These are phyloP conservation scores for Picathartes gymnocephalus DNA, from an alignment of 2,113 vertebrate species.

Conservation along the genomic window DNA sequence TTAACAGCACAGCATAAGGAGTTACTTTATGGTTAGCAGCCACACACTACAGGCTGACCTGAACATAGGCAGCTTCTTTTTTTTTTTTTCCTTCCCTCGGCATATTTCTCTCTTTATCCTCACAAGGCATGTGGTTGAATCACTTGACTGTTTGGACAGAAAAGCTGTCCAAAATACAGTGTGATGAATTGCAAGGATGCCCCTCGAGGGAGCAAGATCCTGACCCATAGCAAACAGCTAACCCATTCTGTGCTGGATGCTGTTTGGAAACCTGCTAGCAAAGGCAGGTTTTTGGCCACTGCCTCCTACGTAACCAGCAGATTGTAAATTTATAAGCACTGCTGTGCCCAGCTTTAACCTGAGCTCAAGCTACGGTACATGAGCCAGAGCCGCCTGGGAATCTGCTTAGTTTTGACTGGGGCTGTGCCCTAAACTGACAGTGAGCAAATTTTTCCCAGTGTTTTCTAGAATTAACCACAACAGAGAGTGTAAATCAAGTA, in stretches of 20 bases:
- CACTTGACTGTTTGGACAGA: background rate
- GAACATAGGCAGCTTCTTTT: background rate
- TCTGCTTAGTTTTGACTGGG: background rate
- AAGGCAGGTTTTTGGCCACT: background rate
- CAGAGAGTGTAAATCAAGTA: background rate
- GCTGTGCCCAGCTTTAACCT: background rate
- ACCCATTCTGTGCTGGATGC: rapidly evolving
- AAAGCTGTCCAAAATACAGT: background rate
- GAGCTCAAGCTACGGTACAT: rapidly evolving
- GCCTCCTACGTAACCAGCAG: background rate
- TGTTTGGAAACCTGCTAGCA: background rate
- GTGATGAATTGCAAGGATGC: background rate
- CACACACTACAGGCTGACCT: background rate
- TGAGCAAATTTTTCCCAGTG: background rate
- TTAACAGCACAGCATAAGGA: background rate
- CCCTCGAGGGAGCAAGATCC: background rate
- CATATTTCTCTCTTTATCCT: background rate
- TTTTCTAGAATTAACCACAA: background rate
- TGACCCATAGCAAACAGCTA: background rate
- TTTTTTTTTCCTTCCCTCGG: background rate
- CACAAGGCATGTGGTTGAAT: background rate
- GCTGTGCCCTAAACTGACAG: background rate
- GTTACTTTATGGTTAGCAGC: background rate
- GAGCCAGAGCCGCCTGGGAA: background rate
- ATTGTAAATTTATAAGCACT: background rate